These are phyloP conservation scores for Plagodis pulveraria DNA, from an alignment of 2,888 invertebrate species.

Conservation along the genomic window DNA sequence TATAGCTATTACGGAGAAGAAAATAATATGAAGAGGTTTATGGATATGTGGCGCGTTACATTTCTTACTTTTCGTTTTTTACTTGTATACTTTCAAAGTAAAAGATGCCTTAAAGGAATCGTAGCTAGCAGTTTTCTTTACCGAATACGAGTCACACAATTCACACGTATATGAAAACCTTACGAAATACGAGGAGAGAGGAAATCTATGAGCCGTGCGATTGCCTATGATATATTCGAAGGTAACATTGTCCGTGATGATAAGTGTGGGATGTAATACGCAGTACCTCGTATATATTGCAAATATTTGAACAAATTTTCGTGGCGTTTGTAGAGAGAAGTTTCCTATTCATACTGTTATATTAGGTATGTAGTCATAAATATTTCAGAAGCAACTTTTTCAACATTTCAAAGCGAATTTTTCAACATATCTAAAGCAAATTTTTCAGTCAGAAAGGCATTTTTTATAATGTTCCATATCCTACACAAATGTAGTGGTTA, in stretches of 20 bases:
- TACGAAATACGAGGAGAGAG: constrained; percentile 26
- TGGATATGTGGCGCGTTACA: constrained; percentile 10
- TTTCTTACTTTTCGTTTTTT: constrained; percentile 13
- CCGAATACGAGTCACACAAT: constrained; percentile 12
- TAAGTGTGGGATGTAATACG: constrained; percentile 40
- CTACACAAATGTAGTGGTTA: neutral
- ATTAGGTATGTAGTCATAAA: neutral
- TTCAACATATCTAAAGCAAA: neutral
- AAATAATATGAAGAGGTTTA: constrained; percentile 19
- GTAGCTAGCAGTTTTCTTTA: constrained; percentile 15
- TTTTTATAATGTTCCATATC: neutral
- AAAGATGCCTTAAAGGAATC: constrained; percentile 13
- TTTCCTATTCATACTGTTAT: constrained; percentile 29
- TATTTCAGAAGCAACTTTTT: neutral
- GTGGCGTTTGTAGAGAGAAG: constrained; percentile 46
- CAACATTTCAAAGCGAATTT: neutral
- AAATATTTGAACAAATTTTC: constrained; percentile 44
- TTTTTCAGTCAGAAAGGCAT: neutral
- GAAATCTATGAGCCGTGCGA: constrained; percentile 34
- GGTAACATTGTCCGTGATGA: constrained; percentile 36
- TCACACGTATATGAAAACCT: constrained; percentile 24
- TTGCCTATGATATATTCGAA: constrained; percentile 34
- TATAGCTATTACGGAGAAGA: constrained; percentile 31
- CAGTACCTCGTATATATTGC: constrained; percentile 43
- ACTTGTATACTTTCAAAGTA: constrained; percentile 17